These are phyloP conservation scores for Cephalophus harveyi DNA, from an alignment of 2,113 vertebrate species.

Conservation along the genomic window DNA sequence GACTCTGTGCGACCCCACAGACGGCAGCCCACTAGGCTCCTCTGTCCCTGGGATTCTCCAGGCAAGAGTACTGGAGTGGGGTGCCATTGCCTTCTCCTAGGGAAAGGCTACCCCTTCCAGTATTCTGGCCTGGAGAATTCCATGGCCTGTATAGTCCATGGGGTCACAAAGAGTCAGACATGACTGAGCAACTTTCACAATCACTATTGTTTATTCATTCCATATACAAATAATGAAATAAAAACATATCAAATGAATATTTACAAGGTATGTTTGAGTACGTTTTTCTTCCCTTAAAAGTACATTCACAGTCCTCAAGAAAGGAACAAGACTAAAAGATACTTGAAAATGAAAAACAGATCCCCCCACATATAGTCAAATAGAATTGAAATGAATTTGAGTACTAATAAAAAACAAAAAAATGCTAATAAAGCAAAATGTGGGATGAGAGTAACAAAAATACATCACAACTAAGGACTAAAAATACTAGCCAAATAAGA, in stretches of 20 bases:
- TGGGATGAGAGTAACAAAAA: neutral
- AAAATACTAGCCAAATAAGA: conserved; percentile 6
- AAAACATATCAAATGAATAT: conserved; percentile 12
- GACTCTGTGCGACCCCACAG: too few relatives aligned
- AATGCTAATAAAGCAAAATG: neutral
- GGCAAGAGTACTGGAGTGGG: too few relatives aligned
- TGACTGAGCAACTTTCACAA: neutral
- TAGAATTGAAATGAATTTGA: neutral
- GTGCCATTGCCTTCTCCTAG: neutral
- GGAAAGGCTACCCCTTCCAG: neutral
- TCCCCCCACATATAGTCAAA: neutral
- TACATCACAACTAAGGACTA: neutral
- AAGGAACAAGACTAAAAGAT: neutral
- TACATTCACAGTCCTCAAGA: neutral
- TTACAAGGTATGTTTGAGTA: neutral
- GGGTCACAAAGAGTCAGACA: neutral
- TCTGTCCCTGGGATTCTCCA: too few relatives aligned
- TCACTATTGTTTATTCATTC: neutral
- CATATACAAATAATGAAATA: neutral
- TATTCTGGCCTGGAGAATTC: neutral
- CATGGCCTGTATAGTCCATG: neutral
- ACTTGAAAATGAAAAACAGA: neutral
- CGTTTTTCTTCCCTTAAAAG: conserved; percentile 46
- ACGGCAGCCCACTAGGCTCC: too few relatives aligned
- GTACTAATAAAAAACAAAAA: neutral